Conservation (phyloP, 2,113 vertebrate genomes). For the Spea bombifrons region DNA sequence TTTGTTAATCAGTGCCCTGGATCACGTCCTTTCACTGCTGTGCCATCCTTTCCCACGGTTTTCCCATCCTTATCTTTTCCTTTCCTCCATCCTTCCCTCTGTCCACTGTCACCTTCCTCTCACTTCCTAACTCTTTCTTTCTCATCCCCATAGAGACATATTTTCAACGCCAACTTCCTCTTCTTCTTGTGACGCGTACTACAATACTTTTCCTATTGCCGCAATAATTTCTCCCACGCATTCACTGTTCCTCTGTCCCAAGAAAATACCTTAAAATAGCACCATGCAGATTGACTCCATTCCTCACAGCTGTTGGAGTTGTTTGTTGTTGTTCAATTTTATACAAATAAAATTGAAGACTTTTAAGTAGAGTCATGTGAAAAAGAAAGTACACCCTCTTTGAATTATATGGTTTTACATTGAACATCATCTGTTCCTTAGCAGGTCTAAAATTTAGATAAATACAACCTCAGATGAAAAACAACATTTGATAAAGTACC, state of each 20-base stretch:
- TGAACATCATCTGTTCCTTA: no score
- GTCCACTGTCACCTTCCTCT: slow-evolving; percentile 45
- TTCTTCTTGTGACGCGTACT: slow-evolving; percentile 1
- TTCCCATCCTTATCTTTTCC: slow-evolving; percentile 24
- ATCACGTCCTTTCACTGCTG: slow-evolving; percentile 12
- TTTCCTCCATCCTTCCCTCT: slow-evolving; percentile 40
- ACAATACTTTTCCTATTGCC: slow-evolving; percentile 22
- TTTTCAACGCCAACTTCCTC: slow-evolving; percentile 41
- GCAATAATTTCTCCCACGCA: not conserved
- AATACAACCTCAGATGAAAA: no score
- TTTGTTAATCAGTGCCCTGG: slow-evolving; percentile 2
- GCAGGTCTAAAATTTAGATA: no score
- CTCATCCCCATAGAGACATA: slow-evolving; percentile 35
- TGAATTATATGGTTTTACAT: no score
- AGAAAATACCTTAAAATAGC: not conserved
- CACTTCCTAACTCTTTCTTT: slow-evolving; percentile 41
- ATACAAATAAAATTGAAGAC: no score
- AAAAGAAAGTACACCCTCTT: no score
- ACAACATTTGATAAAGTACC: no score
- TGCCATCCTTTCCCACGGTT: slow-evolving; percentile 43
- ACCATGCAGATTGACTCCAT: not conserved
- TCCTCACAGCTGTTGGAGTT: not conserved
- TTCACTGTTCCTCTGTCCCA: not conserved
- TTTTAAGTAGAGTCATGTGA: no score
- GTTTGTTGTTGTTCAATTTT: no score